Evolutionary conservation across 2,888 invertebrate genomes (phyloP).

Genomic region (Petrolisthes cinctipes): DNA sequence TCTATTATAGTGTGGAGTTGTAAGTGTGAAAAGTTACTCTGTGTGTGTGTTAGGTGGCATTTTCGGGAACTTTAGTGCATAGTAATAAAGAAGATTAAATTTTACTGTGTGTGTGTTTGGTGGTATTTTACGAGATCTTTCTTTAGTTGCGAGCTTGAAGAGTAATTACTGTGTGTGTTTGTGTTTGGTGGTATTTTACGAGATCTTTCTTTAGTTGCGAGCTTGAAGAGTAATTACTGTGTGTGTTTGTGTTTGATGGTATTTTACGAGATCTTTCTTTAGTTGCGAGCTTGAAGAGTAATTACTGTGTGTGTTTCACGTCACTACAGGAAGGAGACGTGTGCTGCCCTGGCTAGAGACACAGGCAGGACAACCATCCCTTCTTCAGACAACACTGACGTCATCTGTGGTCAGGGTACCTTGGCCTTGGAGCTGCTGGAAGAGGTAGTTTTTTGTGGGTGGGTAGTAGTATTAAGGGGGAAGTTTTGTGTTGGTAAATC

Average conservation of each 20-base stretch:
- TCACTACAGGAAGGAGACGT: slow-evolving; percentile 66
- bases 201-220: too few relatives aligned
- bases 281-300: background rate
- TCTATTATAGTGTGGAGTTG: too few relatives aligned
- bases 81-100: too few relatives aligned
- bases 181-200: too few relatives aligned
- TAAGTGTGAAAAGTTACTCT: background rate
- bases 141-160: too few relatives aligned
- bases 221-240: background rate
- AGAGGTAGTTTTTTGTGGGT: slow-evolving; percentile 67
- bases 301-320: background rate
- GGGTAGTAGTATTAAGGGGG: too few relatives aligned
- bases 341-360: slow-evolving; percentile 68
- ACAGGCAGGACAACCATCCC: slow-evolving; percentile 69
- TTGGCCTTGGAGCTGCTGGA: slow-evolving; percentile 71
- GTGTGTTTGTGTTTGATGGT: too few relatives aligned
- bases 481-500: too few relatives aligned
- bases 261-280: too few relatives aligned
- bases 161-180: background rate
- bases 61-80: too few relatives aligned
- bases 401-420: slow-evolving; percentile 72
- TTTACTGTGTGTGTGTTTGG: background rate
- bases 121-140: too few relatives aligned
- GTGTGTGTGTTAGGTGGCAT: too few relatives aligned
- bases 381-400: slow-evolving; percentile 70